Percentiles rank a stretch among this genome's conserved stretches.
Conservation (phyloP, 1,140 invertebrate species). For the Reticulitermes speratus region DNA sequence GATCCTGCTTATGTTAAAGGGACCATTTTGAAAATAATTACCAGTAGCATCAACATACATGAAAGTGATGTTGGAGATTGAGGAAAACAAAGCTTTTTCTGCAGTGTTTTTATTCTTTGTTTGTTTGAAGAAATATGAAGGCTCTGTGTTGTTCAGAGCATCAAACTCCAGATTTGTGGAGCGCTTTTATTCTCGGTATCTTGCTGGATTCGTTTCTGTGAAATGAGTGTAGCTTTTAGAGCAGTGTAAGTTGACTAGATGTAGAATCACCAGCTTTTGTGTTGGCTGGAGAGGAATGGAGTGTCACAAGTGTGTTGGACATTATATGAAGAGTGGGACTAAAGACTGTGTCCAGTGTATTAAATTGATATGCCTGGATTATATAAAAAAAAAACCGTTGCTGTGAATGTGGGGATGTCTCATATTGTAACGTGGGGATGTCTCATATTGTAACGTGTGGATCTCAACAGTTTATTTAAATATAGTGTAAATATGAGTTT, state of each 20-base stretch:
- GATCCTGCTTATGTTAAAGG: not conserved
- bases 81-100: not conserved
- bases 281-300: not conserved
- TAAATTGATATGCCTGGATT: not conserved
- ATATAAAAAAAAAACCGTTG: not conserved
- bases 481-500: not conserved
- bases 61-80: not conserved
- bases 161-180: not conserved
- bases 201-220: not conserved
- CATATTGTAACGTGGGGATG: not conserved
- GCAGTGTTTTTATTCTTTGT: not conserved
- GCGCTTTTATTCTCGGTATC: not conserved
- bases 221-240: not conserved
- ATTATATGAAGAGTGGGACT: not conserved
- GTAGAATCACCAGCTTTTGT: not conserved
- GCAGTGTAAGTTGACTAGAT: not conserved
- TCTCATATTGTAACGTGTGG: not conserved
- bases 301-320: not conserved
- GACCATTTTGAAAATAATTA: not conserved
- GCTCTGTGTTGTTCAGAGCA: not conserved
- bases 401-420: not conserved
- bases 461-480: constrained; percentile 10
- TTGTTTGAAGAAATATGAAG: not conserved
- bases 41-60: not conserved
- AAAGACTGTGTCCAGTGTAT: not conserved